These are phyloP conservation scores for Cylloceria caligata DNA, from an alignment of 2,888 invertebrate genomes.

Conservation along the genomic window DNA sequence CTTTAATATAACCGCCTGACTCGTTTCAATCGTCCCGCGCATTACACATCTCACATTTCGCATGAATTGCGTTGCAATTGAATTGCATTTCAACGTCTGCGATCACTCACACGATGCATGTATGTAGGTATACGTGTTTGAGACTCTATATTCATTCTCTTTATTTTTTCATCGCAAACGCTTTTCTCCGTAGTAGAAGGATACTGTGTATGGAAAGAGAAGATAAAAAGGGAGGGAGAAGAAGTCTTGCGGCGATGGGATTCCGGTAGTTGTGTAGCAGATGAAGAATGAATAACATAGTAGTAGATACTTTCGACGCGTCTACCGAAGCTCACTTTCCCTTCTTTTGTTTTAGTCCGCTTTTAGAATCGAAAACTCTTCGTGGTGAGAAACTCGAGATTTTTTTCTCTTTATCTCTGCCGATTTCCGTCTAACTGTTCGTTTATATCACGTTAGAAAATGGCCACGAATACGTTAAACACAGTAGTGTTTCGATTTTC, in stretches of 20 bases:
- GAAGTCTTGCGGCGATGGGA: conserved; percentile 2
- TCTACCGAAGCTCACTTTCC: background rate
- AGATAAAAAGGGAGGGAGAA: background rate
- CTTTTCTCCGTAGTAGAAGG: background rate
- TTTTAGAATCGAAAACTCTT: background rate
- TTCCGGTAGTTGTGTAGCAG: background rate
- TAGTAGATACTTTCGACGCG: background rate
- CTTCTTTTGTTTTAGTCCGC: background rate
- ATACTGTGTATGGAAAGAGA: background rate
- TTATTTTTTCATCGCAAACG: background rate
- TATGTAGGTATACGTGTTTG: background rate
- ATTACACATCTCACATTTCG: conserved; percentile 29
- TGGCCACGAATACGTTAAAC: too few species aligned
- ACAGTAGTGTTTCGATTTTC: too few species aligned
- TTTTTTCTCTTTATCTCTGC: background rate
- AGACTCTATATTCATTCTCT: conserved; percentile 13
- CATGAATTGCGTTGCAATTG: conserved; percentile 44
- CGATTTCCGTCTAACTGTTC: too few species aligned
- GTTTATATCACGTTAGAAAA: too few species aligned
- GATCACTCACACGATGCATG: conserved; percentile 19
- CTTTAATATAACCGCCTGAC: conserved; percentile 47
- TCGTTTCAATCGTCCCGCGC: conserved; percentile 46
- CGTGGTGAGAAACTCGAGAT: background rate
- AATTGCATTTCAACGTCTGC: conserved; percentile 41
- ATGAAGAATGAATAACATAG: conserved; percentile 9